These are phyloP conservation scores for Leucophenga maculata DNA, from an alignment of 2,888 invertebrate species.

Conservation along the genomic window DNA sequence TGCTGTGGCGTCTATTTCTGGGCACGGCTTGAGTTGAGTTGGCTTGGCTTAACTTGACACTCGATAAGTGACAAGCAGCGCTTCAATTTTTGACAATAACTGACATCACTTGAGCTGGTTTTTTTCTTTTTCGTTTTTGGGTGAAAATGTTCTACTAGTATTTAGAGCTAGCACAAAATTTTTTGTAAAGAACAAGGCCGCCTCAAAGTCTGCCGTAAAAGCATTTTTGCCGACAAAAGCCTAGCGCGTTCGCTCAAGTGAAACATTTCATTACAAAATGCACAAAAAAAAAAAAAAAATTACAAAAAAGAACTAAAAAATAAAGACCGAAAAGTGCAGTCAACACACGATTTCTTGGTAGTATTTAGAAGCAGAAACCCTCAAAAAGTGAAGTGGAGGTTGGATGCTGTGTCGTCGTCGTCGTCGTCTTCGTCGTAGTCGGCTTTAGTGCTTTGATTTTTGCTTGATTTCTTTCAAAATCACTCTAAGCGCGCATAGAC, in stretches of 20 bases:
- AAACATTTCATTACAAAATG: conserved; percentile 6
- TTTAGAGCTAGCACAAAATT: no score
- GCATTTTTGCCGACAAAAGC: no score
- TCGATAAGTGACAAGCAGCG: conserved; percentile 12
- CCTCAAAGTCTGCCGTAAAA: no score
- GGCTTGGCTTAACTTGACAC: neutral
- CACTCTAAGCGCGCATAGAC: conserved; percentile 30
- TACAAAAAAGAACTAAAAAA: neutral
- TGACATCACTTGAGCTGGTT: no score
- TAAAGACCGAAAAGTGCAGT: conserved; percentile 5
- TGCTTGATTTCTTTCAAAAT: conserved; percentile 70
- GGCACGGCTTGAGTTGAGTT: neutral
- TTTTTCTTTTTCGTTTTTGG: no score
- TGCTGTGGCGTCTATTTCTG: neutral
- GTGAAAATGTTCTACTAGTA: no score
- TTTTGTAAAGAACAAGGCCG: no score
- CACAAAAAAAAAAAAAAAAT: neutral
- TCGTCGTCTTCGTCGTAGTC: conserved; percentile 3
- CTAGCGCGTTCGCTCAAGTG: conserved; percentile 6
- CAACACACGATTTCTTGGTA: neutral
- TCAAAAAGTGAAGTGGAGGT: neutral
- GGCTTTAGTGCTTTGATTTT: conserved; percentile 67
- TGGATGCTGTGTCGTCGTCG: no score
- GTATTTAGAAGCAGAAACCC: neutral
- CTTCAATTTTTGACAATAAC: conserved; percentile 17